phyloP scores from a whole-genome alignment of 1,140 invertebrate species.

The Prorops nasuta region DNA sequence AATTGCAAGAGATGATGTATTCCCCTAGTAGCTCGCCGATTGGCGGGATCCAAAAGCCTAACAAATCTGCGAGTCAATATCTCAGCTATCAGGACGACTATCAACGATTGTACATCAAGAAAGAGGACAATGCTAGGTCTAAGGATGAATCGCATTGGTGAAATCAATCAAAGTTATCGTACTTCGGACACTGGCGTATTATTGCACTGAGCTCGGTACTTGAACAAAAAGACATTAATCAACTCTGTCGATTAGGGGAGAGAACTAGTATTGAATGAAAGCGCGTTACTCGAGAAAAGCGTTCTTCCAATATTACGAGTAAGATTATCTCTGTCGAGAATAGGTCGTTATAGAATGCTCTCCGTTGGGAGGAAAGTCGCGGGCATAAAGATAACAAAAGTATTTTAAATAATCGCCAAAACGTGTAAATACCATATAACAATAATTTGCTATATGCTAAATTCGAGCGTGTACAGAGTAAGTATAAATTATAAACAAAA shows the following conservation, averaged over 20 bases:
- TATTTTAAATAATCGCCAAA: constrained; percentile 48
- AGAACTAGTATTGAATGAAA: no score
- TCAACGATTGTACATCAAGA: constrained; percentile 42
- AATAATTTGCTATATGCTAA: constrained; percentile 29
- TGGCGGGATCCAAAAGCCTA: constrained; percentile 29
- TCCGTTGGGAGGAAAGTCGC: no score
- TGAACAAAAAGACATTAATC: no score
- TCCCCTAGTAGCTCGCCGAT: constrained; percentile 44
- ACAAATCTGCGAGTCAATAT: constrained; percentile 36
- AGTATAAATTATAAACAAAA: constrained; percentile 41
- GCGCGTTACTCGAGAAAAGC: constrained; percentile 15
- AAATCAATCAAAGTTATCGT: no score
- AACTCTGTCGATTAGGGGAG: no score
- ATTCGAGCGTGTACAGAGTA: constrained; percentile 34
- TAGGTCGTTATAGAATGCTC: no score
- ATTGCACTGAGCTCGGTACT: no score
- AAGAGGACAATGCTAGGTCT: constrained; percentile 43
- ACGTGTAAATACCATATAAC: constrained; percentile 44
- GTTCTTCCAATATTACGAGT: constrained; percentile 27
- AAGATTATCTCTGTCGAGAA: constrained; percentile 6
- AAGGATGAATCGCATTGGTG: constrained; percentile 47
- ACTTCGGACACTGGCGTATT: no score
- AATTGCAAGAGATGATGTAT: constrained; percentile 42
- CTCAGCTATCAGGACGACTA: constrained; percentile 42
- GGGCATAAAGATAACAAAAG: no score